Evolutionary conservation across 2,797 vertebrate genomes (phyloP).

Genomic region (Malurus splendens): DNA sequence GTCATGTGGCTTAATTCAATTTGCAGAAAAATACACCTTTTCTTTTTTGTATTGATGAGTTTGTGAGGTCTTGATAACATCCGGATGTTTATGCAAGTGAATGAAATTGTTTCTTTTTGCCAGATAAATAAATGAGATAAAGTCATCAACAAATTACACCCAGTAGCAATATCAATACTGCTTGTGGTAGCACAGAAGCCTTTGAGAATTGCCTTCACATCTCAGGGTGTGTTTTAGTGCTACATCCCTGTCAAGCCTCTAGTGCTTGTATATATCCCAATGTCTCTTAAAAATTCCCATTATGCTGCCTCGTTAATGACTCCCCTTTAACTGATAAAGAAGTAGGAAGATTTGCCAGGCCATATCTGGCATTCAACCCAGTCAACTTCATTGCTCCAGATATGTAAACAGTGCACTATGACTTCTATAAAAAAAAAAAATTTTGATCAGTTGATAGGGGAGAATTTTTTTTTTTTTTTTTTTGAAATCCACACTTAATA

Average conservation of each 20-base stretch:
- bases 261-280: not conserved
- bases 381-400: not conserved
- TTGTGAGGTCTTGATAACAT: constrained; percentile 4
- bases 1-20: not conserved
- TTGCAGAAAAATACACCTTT: not conserved
- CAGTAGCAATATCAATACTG: not conserved
- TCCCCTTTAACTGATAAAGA: not conserved
- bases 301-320: not conserved
- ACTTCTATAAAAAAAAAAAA: not conserved
- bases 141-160: constrained; percentile 21
- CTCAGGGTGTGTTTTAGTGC: not conserved
- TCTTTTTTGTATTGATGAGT: not conserved
- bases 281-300: not conserved
- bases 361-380: not conserved
- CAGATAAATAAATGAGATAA: constrained; percentile 42
- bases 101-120: constrained; percentile 21
- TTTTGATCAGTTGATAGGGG: not conserved
- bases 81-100: constrained; percentile 9
- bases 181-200: not conserved
- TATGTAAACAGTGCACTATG: not conserved
- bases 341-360: not conserved
- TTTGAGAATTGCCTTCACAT: not conserved
- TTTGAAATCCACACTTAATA: not conserved
- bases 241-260: not conserved
- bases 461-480: not conserved